Conservation (phyloP, 2,113 vertebrate species). For the Psophia crepitans region DNA sequence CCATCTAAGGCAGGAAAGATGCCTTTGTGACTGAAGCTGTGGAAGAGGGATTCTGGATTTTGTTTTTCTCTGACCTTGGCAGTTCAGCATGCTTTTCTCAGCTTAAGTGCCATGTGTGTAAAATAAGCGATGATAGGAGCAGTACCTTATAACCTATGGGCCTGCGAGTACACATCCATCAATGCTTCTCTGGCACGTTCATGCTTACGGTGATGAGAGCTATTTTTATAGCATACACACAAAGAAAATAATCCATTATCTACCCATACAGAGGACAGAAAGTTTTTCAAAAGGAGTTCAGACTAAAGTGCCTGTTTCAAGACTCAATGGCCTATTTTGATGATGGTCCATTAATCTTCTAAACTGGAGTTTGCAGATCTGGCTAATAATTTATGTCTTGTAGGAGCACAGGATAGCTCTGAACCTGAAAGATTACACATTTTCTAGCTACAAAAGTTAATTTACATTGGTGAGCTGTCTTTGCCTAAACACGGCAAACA, state of each 20-base stretch:
- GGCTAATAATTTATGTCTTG: neutral
- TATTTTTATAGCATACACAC: neutral
- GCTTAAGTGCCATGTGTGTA: constrained; percentile 21
- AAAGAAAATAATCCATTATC: constrained; percentile 8
- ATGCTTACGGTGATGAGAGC: neutral
- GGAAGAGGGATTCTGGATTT: constrained; percentile 4
- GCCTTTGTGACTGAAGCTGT: neutral
- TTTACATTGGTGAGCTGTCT: neutral
- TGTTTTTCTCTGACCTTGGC: constrained; percentile 16
- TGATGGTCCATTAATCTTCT: constrained; percentile 26
- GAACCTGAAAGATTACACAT: neutral
- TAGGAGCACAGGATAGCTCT: neutral
- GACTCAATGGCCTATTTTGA: neutral
- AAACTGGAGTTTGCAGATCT: neutral
- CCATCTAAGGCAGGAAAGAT: neutral
- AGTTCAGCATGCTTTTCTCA: constrained; percentile 16
- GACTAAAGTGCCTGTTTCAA: neutral
- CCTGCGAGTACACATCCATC: constrained; percentile 17
- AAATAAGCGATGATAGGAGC: constrained; percentile 20
- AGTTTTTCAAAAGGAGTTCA: neutral
- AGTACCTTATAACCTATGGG: neutral
- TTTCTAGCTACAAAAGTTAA: neutral
- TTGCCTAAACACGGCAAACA: neutral
- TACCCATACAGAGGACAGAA: neutral
- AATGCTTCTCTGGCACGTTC: neutral